Evolutionary conservation across 2,888 invertebrate species (phyloP).

Genomic region (Orthosia incerta): DNA sequence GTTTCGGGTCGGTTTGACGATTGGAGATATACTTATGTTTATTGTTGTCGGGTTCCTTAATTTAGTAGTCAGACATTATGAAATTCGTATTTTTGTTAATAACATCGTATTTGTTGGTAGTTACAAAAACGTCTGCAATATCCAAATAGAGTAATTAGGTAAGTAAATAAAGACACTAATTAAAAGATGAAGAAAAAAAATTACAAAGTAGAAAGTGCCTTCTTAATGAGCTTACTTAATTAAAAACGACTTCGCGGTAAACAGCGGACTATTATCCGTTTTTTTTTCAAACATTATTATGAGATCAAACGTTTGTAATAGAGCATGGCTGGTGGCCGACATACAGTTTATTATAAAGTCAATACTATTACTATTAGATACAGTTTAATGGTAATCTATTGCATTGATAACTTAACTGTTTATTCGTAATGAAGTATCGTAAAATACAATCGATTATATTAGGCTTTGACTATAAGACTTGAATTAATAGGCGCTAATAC

Average conservation of each 20-base stretch:
- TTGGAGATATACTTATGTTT: slow-evolving; percentile 41
- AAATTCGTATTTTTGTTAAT: neutral
- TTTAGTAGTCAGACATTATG: neutral
- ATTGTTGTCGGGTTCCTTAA: slow-evolving; percentile 7
- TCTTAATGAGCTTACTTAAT: slow-evolving; percentile 39
- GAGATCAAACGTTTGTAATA: slow-evolving; percentile 62
- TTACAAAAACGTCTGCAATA: neutral
- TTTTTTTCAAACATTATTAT: slow-evolving; percentile 51
- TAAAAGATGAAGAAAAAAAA: neutral
- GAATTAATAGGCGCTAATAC: neutral
- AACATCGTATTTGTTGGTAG: neutral
- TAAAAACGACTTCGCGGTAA: slow-evolving; percentile 36
- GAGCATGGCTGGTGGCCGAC: slow-evolving; percentile 69
- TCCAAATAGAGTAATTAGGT: slow-evolving; percentile 17
- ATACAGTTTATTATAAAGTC: slow-evolving; percentile 64
- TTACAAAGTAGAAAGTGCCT: slow-evolving; percentile 37
- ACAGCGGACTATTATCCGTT: slow-evolving; percentile 31
- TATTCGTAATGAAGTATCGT: slow-evolving; percentile 29
- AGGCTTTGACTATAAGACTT: slow-evolving; percentile 8
- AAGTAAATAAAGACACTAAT: slow-evolving; percentile 21
- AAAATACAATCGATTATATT: slow-evolving; percentile 41
- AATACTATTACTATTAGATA: slow-evolving; percentile 60
- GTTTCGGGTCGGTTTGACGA: slow-evolving; percentile 41
- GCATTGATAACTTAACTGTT: slow-evolving; percentile 29
- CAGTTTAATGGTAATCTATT: slow-evolving; percentile 46